Conservation (phyloP, 2,797 vertebrate genomes). For the Lepilemur septentrionalis region DNA sequence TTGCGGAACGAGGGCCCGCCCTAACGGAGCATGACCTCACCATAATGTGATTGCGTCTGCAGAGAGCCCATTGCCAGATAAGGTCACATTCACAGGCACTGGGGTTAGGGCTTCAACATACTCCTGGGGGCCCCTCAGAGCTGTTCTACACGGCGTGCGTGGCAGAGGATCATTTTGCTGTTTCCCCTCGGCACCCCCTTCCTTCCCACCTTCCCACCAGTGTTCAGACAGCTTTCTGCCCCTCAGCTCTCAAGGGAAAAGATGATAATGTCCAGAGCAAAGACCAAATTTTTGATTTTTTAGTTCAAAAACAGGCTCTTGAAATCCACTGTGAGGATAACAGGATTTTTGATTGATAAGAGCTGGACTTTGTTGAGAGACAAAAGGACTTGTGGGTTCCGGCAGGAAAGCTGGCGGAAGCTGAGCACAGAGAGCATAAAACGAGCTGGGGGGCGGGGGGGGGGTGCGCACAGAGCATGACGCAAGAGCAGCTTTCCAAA, state of each 20-base stretch:
- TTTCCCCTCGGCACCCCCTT: background rate
- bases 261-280: background rate
- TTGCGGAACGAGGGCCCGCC: background rate
- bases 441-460: background rate
- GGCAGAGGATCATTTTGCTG: background rate
- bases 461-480: too few species aligned
- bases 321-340: background rate
- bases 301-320: background rate
- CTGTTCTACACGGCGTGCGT: rapidly evolving
- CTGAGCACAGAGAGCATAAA: background rate
- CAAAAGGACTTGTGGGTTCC: background rate
- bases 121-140: background rate
- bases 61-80: background rate
- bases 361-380: background rate
- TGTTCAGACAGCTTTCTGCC: background rate
- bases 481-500: background rate
- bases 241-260: background rate
- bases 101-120: background rate
- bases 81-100: background rate
- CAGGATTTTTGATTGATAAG: background rate
- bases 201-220: background rate
- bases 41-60: background rate
- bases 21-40: background rate
- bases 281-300: background rate
- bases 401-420: background rate